These are phyloP conservation scores for Kryphioiulus occultus DNA, from an alignment of 2,888 invertebrate species.

Conservation along the genomic window DNA sequence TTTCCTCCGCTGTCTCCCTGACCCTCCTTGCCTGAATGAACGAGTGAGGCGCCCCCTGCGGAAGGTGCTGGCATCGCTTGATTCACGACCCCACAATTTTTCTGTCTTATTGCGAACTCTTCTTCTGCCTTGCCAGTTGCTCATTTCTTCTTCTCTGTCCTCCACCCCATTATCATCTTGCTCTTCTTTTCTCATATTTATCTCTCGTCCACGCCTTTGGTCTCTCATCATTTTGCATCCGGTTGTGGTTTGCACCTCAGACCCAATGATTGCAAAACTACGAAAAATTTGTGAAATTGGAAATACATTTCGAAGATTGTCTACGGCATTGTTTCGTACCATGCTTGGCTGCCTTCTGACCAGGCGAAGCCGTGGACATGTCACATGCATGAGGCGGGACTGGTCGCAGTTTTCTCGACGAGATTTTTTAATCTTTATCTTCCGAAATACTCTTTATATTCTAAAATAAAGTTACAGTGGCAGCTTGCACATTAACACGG, in stretches of 20 bases:
- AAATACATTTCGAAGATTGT: no score
- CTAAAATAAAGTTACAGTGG: no score
- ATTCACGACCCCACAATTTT: slow-evolving; percentile 24
- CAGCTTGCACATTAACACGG: no score
- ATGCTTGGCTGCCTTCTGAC: no score
- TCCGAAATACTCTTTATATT: no score
- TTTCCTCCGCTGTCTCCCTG: background rate
- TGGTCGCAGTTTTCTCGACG: background rate
- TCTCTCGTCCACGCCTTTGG: background rate
- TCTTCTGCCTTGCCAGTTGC: slow-evolving; percentile 18
- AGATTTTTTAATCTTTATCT: background rate
- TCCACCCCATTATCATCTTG: slow-evolving; percentile 29
- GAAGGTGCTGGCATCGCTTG: slow-evolving; percentile 39
- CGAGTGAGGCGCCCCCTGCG: slow-evolving; percentile 41
- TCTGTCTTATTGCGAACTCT: background rate
- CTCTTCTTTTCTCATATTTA: background rate
- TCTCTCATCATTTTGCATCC: no score
- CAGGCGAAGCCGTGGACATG: background rate
- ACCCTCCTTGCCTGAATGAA: slow-evolving; percentile 26
- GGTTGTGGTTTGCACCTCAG: no score
- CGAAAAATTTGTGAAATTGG: no score
- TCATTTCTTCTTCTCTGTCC: slow-evolving; percentile 46
- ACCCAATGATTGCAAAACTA: no score
- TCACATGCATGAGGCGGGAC: background rate
- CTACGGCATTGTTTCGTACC: no score